Evolutionary conservation across 2,888 invertebrate genomes (phyloP).

Genomic region (Dinocampus coccinellae): DNA sequence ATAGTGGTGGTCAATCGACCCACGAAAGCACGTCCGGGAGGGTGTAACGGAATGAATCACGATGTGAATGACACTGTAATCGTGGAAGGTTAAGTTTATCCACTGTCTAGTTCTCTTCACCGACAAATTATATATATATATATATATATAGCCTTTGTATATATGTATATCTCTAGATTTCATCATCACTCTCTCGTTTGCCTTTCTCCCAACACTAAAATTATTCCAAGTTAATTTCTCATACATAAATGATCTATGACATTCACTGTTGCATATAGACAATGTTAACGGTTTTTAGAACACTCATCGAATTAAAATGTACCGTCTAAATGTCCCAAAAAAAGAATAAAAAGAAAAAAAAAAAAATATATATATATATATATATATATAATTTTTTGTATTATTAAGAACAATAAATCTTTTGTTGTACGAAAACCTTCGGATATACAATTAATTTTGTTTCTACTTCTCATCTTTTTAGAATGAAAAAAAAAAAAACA

Average conservation of each 20-base stretch:
- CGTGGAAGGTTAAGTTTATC: slow-evolving; percentile 56
- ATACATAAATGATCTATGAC: background rate
- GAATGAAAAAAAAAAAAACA: background rate
- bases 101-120: slow-evolving; percentile 13
- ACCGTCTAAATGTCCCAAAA: background rate
- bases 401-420: background rate
- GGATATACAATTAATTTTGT: background rate
- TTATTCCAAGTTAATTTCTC: background rate
- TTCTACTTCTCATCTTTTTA: background rate
- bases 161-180: background rate
- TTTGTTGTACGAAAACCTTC: background rate
- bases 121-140: slow-evolving; percentile 14
- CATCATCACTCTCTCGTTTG: slow-evolving; percentile 2
- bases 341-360: no score
- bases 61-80: slow-evolving; percentile 60
- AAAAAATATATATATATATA: no score
- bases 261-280: background rate
- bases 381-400: no score
- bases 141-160: background rate
- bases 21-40: slow-evolving; percentile 38
- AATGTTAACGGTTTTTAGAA: slow-evolving; percentile 2
- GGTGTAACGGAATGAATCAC: slow-evolving; percentile 56
- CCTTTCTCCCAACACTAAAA: background rate
- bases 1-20: slow-evolving; percentile 27
- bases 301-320: background rate